Conservation (phyloP, 2,888 invertebrate species). For the Nomada lathburiana region DNA sequence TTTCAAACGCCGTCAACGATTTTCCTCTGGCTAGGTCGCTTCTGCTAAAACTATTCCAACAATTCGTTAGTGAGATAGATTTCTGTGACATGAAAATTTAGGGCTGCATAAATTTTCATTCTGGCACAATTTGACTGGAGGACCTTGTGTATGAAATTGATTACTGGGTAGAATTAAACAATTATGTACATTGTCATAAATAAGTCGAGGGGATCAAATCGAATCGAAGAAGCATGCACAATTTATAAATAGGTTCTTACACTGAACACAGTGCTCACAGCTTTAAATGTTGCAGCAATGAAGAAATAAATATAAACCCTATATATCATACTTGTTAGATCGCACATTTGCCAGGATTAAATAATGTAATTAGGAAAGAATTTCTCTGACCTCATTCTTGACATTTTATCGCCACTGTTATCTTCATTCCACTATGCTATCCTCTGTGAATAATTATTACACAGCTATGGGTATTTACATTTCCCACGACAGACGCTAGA, state of each 20-base stretch:
- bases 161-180: too few species aligned
- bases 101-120: neutral
- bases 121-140: too few species aligned
- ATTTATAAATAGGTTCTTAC: too few species aligned
- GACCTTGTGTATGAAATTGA: too few species aligned
- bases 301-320: too few species aligned
- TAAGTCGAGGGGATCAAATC: too few species aligned
- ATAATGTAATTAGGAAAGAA: neutral
- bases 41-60: constrained; percentile 2
- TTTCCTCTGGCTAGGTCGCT: neutral
- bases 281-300: too few species aligned
- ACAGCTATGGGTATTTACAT: neutral
- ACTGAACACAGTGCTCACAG: too few species aligned
- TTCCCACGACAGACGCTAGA: neutral
- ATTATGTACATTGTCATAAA: too few species aligned
- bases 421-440: neutral
- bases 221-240: too few species aligned
- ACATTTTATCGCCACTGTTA: neutral
- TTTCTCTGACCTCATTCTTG: neutral
- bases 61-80: neutral
- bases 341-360: neutral
- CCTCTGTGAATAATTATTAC: neutral
- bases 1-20: constrained; percentile 19
- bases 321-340: too few species aligned
- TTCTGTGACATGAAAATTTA: neutral